Evolutionary conservation across 2,797 vertebrate genomes (phyloP).

Genomic region (Sebastes steindachneri): DNA sequence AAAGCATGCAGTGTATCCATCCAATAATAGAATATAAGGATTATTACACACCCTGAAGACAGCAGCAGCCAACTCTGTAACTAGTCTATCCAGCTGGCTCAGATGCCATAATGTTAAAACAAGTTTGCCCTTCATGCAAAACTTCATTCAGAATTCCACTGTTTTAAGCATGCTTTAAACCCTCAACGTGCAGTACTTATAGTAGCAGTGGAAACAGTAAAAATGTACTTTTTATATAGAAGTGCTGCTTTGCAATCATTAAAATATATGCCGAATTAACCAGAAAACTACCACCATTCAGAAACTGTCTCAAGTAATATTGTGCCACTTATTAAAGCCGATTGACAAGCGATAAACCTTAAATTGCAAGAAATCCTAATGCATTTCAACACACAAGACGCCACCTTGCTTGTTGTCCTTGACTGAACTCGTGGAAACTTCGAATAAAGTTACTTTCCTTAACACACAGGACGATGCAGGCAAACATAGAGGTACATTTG

Average conservation of each 20-base stretch:
- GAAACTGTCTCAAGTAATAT: fast-evolving
- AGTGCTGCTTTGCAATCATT: background rate
- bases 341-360: fast-evolving
- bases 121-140: background rate
- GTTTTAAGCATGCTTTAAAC: background rate
- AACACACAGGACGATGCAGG: background rate
- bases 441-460: constrained; percentile 12
- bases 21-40: constrained; percentile 18
- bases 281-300: background rate
- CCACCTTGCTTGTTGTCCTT: constrained; percentile 54
- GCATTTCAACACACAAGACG: background rate
- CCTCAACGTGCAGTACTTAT: background rate
- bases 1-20: background rate
- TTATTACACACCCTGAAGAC: background rate
- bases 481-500: fast-evolving
- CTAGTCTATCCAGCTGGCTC: background rate
- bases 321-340: fast-evolving
- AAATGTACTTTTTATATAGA: background rate
- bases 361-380: background rate
- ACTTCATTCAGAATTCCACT: too few relatives aligned
- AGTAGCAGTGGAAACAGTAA: background rate
- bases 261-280: background rate
- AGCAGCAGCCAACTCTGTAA: background rate
- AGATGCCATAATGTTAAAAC: background rate
- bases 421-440: constrained; percentile 58